Percentiles rank a stretch among this genome's conserved stretches.
phyloP scores from a whole-genome alignment of 2,888 invertebrate genomes.

The Tigriopus californicus region DNA sequence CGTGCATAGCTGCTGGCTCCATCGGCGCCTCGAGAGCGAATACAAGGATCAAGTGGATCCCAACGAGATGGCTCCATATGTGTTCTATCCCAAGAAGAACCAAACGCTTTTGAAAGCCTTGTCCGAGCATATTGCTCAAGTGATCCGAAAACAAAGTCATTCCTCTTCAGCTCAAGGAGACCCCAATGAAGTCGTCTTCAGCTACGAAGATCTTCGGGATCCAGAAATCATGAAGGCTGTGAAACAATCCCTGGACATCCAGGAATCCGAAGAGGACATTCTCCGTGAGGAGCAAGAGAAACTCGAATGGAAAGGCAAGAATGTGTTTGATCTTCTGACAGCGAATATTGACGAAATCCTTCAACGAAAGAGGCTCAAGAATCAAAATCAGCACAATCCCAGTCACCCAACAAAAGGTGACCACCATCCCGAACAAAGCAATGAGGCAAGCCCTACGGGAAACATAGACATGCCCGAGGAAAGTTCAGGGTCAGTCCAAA shows the following conservation, averaged over 20 bases:
- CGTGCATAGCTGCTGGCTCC: conserved; percentile 8
- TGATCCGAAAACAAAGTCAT: conserved; percentile 11
- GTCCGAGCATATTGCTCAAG: conserved; percentile 6
- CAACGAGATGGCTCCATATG: not conserved
- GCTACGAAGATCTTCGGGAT: not conserved
- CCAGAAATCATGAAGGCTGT: conserved; percentile 1
- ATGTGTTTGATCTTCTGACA: not conserved
- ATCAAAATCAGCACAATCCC: too few relatives aligned
- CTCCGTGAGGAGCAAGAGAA: not conserved
- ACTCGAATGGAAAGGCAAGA: conserved; percentile 6
- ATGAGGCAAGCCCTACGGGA: too few relatives aligned
- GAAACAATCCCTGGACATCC: not conserved
- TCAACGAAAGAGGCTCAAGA: too few relatives aligned
- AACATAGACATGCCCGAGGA: too few relatives aligned
- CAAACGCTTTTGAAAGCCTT: not conserved
- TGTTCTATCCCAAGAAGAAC: conserved; percentile 5
- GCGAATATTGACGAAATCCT: too few relatives aligned
- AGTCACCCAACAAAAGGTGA: too few relatives aligned
- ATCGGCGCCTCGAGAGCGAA: not conserved
- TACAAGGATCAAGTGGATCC: not conserved
- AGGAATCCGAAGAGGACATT: not conserved
- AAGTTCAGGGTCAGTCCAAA: too few relatives aligned
- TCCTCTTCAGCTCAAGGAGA: conserved; percentile 3
- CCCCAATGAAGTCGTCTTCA: not conserved
- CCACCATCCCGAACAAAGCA: too few relatives aligned